phyloP scores from a whole-genome alignment of 2,797 vertebrate species.

The Nasua narica region DNA sequence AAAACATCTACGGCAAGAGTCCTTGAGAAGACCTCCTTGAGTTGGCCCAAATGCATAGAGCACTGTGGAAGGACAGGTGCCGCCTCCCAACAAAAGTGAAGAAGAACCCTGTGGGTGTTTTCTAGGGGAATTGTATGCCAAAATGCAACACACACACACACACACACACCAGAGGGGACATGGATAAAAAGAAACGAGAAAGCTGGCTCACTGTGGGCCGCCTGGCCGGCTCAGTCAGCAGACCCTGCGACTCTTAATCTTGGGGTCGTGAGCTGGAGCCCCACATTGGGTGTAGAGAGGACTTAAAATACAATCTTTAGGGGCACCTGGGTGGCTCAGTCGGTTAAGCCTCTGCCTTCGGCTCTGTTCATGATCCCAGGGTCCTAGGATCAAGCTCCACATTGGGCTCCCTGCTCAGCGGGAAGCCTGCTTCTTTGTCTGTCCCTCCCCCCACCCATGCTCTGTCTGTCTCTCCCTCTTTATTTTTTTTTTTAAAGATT shows the following conservation, averaged over 20 bases:
- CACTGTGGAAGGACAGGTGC: neutral
- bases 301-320: no score
- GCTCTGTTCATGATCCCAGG: no score
- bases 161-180: neutral
- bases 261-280: neutral
- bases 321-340: no score
- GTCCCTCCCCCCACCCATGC: no score
- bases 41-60: neutral
- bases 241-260: neutral
- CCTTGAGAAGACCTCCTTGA: neutral
- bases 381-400: no score
- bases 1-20: neutral
- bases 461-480: no score
- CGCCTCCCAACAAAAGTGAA: neutral
- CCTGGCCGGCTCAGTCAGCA: neutral
- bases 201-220: neutral
- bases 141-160: neutral
- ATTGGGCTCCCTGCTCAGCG: no score
- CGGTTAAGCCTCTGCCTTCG: no score
- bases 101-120: neutral
- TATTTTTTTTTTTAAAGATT: no score
- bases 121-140: neutral
- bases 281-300: neutral
- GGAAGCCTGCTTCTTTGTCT: no score
- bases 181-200: neutral